A percentile compares a stretch with the other conserved stretches of the same genome.
Conservation (phyloP, 2,797 vertebrate species). For the Phoxinus dragarum region DNA sequence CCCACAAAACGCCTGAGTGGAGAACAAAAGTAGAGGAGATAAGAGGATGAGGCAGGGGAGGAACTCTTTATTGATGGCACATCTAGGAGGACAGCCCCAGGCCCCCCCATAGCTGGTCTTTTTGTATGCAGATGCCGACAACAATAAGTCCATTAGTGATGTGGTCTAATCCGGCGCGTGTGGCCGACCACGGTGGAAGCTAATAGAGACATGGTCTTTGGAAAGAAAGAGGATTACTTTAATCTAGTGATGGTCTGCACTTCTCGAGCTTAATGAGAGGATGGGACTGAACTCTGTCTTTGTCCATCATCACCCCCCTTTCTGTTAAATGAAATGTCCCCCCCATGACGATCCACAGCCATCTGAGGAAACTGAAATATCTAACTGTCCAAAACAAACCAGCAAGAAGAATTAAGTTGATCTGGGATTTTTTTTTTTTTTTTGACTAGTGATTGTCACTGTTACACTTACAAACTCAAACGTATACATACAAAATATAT, state of each 20-base stretch:
- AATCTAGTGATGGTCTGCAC: slow-evolving; percentile 80
- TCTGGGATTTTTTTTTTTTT: not conserved
- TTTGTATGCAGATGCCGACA: slow-evolving; percentile 65
- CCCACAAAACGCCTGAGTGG: slow-evolving; percentile 52
- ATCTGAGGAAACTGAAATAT: slow-evolving; percentile 66
- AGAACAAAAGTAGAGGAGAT: slow-evolving; percentile 54
- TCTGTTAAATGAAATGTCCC: slow-evolving; percentile 46
- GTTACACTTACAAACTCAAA: not conserved
- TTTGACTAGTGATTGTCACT: not conserved
- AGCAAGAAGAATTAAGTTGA: not conserved
- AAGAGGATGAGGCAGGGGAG: slow-evolving; percentile 38
- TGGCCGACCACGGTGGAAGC: slow-evolving; percentile 69
- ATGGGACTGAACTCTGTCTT: slow-evolving; percentile 61
- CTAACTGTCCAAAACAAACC: slow-evolving; percentile 27
- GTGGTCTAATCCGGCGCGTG: slow-evolving; percentile 75
- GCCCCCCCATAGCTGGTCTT: slow-evolving; percentile 58
- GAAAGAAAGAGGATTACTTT: slow-evolving; percentile 83
- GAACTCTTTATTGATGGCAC: slow-evolving; percentile 54
- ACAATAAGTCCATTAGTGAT: slow-evolving; percentile 75
- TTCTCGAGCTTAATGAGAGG: slow-evolving; percentile 61
- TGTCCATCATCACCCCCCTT: slow-evolving; percentile 56
- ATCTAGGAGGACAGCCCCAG: slow-evolving; percentile 22
- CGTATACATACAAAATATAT: not conserved
- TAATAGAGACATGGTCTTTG: slow-evolving; percentile 81
- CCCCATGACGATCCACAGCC: slow-evolving; percentile 67